Conservation (phyloP, 92 coral and sea anemone species). For the Phenganax subtilis region DNA sequence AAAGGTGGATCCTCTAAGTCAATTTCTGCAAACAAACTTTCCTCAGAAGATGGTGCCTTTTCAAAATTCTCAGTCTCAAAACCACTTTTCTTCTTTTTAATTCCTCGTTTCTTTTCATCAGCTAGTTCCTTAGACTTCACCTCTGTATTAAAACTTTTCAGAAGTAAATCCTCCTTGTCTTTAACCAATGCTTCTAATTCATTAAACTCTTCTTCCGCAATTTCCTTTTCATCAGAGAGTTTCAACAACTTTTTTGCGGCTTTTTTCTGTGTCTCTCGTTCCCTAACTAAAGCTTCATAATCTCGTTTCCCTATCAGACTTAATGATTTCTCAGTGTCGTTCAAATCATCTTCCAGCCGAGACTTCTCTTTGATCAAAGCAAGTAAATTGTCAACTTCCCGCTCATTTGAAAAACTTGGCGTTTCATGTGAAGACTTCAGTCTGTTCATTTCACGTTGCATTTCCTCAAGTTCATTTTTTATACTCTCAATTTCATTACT, state of each 20-base stretch:
- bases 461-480: slow-evolving; percentile 23
- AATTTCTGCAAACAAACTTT: neutral
- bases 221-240: slow-evolving; percentile 24
- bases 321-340: slow-evolving; percentile 17
- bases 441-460: slow-evolving; percentile 10
- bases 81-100: neutral
- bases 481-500: neutral
- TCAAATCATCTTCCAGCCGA: slow-evolving; percentile 23
- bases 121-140: neutral
- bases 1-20: neutral
- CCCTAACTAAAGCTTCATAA: slow-evolving; percentile 19
- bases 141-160: neutral
- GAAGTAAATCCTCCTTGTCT: slow-evolving; percentile 15
- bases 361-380: slow-evolving; percentile 35
- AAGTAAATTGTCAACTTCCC: slow-evolving; percentile 18
- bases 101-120: neutral
- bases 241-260: slow-evolving; percentile 25
- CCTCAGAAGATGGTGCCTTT: neutral
- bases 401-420: neutral
- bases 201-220: slow-evolving; percentile 4
- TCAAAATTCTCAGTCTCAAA: neutral
- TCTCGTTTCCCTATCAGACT: slow-evolving; percentile 28
- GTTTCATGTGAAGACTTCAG: slow-evolving; percentile 25
- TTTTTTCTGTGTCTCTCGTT: slow-evolving; percentile 20
- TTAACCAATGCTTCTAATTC: slow-evolving; percentile 6